A percentile compares a stretch with the other conserved stretches of the same genome.
phyloP scores from a whole-genome alignment of 2,888 invertebrate species.

The Drosophila dives region DNA sequence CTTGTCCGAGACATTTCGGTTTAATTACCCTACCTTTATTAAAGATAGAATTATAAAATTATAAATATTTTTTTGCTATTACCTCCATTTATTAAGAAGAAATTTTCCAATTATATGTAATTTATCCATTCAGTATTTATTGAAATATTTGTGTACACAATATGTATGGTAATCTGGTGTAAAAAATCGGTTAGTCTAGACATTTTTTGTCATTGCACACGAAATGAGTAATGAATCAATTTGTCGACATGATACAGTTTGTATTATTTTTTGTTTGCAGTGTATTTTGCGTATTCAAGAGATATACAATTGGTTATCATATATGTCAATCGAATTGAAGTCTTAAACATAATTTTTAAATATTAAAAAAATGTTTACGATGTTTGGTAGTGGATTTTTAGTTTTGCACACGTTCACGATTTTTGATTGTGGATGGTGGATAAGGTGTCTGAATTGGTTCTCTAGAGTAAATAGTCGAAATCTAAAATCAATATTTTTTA shows the following conservation, averaged over 20 bases:
- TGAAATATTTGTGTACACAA: slow-evolving; percentile 59
- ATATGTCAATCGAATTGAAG: slow-evolving; percentile 11
- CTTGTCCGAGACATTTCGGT: background rate
- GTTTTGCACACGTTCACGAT: slow-evolving; percentile 19
- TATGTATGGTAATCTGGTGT: slow-evolving; percentile 37
- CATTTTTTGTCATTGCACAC: slow-evolving; percentile 14
- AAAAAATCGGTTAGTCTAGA: slow-evolving; percentile 29
- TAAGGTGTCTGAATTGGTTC: slow-evolving; percentile 54
- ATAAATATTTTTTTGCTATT: background rate
- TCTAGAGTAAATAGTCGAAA: slow-evolving; percentile 70
- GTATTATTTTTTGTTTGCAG: slow-evolving; percentile 11
- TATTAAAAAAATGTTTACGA: slow-evolving; percentile 66
- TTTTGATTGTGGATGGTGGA: too few species aligned
- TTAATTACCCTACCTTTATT: background rate
- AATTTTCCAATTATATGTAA: slow-evolving; percentile 21
- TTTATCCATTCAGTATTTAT: slow-evolving; percentile 67
- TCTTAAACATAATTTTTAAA: slow-evolving; percentile 60
- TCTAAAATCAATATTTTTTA: slow-evolving; percentile 72
- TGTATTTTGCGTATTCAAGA: slow-evolving; percentile 15
- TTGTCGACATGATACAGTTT: slow-evolving; percentile 13
- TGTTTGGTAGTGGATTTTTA: slow-evolving; percentile 44
- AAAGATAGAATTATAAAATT: background rate
- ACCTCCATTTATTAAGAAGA: background rate
- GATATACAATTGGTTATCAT: slow-evolving; percentile 21
- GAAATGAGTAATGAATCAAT: slow-evolving; percentile 29